A percentile compares a stretch with the other conserved stretches of the same genome.
These are phyloP conservation scores for Enoplosus armatus DNA, from an alignment of 2,797 vertebrate species.

Conservation along the genomic window DNA sequence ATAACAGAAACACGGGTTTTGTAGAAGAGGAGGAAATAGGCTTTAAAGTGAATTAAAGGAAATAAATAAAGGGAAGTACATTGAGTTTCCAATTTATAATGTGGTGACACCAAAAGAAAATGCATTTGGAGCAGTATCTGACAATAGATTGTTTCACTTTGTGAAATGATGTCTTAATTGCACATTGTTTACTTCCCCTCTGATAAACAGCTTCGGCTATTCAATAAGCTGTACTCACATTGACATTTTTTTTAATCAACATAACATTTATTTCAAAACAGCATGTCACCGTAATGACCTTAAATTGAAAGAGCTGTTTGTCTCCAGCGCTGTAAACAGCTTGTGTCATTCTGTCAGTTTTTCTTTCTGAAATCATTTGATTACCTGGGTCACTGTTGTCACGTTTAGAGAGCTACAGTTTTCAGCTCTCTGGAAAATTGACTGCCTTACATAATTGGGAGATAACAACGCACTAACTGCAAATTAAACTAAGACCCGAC, in stretches of 20 bases:
- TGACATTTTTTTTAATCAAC: constrained; percentile 39
- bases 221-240: constrained; percentile 24
- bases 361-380: constrained; percentile 1
- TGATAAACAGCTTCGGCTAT: constrained; percentile 16
- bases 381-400: constrained; percentile 30
- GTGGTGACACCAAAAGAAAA: neutral
- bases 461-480: neutral
- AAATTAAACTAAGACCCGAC: constrained; percentile 5
- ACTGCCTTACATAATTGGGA: constrained; percentile 9
- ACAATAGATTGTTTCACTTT: constrained; percentile 17
- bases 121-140: neutral
- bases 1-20: neutral
- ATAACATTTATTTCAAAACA: constrained; percentile 23
- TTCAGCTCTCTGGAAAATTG: constrained; percentile 19
- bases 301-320: constrained; percentile 25
- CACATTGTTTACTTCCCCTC: constrained; percentile 23
- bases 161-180: constrained; percentile 38
- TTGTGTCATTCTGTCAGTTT: constrained; percentile 13
- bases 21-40: neutral
- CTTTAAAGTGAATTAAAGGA: neutral
- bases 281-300: constrained; percentile 24
- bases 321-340: constrained; percentile 16
- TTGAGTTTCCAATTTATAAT: constrained; percentile 5
- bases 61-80: neutral
- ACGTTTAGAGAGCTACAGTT: constrained; percentile 11